A percentile compares a stretch with the other conserved stretches of the same genome.
Evolutionary conservation across 2,797 vertebrate species (phyloP).

Genomic region (Aselliscus stoliczkanus): DNA sequence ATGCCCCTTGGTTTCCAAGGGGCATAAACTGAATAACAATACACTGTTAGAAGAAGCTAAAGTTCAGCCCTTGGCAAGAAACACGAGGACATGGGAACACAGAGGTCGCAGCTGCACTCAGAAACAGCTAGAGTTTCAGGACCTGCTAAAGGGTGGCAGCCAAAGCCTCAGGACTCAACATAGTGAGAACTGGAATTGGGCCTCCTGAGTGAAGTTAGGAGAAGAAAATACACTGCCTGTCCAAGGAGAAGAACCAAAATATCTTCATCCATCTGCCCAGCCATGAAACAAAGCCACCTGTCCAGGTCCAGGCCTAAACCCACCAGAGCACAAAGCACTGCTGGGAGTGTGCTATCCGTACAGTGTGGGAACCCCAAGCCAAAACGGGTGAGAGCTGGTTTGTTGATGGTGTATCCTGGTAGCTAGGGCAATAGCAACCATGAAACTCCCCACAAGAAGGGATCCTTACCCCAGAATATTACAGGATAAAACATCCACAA

Average conservation of each 20-base stretch:
- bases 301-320: background rate
- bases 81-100: background rate
- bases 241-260: background rate
- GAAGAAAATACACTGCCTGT: background rate
- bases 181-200: background rate
- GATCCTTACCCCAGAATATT: background rate
- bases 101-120: background rate
- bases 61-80: background rate
- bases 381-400: background rate
- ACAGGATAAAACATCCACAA: background rate
- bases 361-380: background rate
- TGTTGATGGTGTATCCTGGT: no score
- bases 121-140: background rate
- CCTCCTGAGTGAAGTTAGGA: background rate
- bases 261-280: background rate
- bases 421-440: background rate
- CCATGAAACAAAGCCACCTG: background rate
- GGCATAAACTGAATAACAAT: background rate
- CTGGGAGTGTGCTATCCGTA: background rate
- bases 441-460: background rate
- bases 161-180: background rate
- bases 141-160: background rate
- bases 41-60: background rate
- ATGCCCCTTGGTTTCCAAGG: background rate
- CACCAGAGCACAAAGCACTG: background rate